These are phyloP conservation scores for Isotomurus palustris DNA, from an alignment of 2,888 invertebrate species.

Conservation along the genomic window DNA sequence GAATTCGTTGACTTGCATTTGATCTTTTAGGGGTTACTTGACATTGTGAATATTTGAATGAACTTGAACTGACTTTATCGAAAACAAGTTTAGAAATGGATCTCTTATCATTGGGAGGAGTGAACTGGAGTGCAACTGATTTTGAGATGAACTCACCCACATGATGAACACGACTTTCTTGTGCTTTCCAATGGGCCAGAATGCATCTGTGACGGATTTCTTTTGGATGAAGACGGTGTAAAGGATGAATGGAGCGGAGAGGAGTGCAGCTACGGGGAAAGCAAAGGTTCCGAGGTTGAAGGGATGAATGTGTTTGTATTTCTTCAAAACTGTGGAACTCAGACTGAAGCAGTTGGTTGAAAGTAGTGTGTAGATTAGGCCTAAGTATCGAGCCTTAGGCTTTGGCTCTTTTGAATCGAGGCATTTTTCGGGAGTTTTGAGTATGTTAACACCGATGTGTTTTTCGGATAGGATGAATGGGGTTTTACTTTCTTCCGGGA, in stretches of 20 bases:
- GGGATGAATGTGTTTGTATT: constrained; percentile 26
- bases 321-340: constrained; percentile 31
- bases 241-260: constrained; percentile 31
- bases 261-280: constrained; percentile 31
- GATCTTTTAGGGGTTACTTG: too few relatives aligned
- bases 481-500: too few relatives aligned
- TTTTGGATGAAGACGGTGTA: constrained; percentile 33
- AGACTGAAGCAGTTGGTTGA: constrained; percentile 37
- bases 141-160: constrained; percentile 38
- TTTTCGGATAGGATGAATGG: too few relatives aligned
- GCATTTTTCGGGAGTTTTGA: too few relatives aligned
- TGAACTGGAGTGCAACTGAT: not conserved
- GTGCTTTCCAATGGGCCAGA: constrained; percentile 25
- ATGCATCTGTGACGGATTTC: constrained; percentile 23
- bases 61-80: too few relatives aligned
- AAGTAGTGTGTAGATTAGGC: constrained; percentile 33
- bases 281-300: constrained; percentile 26
- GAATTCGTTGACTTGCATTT: too few relatives aligned
- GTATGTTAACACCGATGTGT: too few relatives aligned
- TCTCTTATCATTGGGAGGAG: not conserved
- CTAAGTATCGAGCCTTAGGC: constrained; percentile 36
- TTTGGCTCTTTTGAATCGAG: too few relatives aligned
- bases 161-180: constrained; percentile 32
- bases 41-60: too few relatives aligned
- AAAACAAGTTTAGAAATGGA: not conserved